Evolutionary conservation across 2,797 vertebrate species (phyloP), one percentile per base, ranked within the genome.

Genomic region (Sparidentex hasta): DNA sequence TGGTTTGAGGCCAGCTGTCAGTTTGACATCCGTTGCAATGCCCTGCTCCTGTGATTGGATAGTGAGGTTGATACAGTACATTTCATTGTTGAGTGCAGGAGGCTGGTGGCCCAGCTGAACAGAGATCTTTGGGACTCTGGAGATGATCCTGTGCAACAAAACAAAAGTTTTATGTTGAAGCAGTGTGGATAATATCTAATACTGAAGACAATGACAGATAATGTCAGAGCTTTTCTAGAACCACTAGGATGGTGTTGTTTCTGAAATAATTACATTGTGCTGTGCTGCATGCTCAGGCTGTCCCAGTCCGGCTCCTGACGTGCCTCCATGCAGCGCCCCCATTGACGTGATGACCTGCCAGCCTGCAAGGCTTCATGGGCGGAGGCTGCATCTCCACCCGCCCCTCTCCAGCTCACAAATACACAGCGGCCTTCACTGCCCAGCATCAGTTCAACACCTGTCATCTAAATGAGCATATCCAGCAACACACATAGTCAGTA

Each of bases 1-100:
- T 89, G 97, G 97, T 90, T 98, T 98, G 71, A 98, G 94, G 16
- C 97, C 97, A 5, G 97, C 97, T 2, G 97, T 98, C 74, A 98
- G 95, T 64, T 95, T 97, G 72, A 98, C 91, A 9, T 97, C 97
- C 90, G 90, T 96, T 80, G 96, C 96, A 51, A 88, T 87, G 0
- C 87, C 90, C 73, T 94, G 94, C 81, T 98, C 97, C 8, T 97
- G 96, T 75, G 97, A 98, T 57, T 97, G 93, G 74, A 98, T 71
- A 3, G 94, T 97, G 74, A 98, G 93, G 78, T 82, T 61, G 91
- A 98, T 95, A 89, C 95, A 94, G 85, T 97, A 98, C 96, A 97
- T 97, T 90, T 98, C 97, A 69, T 97, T 97, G 63, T 87, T 96
- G 67, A 98, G 94, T 7, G 96, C 96, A 12, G 97, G 97, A 20